phyloP scores from a whole-genome alignment of 2,888 invertebrate genomes.

The Acanthosoma haemorrhoidale region DNA sequence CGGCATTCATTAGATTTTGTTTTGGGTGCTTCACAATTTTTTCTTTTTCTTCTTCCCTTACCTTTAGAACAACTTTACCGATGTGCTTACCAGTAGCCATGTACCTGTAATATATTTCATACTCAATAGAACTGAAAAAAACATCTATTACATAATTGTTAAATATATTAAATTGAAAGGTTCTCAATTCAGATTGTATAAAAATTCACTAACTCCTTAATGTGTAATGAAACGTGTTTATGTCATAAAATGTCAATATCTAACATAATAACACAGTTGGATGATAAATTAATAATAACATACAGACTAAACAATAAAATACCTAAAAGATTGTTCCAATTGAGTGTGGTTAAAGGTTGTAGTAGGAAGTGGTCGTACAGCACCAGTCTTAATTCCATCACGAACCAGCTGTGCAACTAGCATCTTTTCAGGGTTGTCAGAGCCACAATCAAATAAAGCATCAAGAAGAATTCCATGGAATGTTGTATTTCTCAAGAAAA shows the following conservation, averaged over 20 bases:
- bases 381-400: constrained; percentile 81
- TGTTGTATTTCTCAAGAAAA: constrained; percentile 92
- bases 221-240: too few species aligned
- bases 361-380: constrained; percentile 78
- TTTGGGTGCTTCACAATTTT: constrained; percentile 46
- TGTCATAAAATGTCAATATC: too few species aligned
- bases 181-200: neutral
- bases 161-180: too few species aligned
- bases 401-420: constrained; percentile 69
- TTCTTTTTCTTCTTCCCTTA: constrained; percentile 70
- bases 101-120: constrained; percentile 47
- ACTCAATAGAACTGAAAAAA: neutral
- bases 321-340: constrained; percentile 85
- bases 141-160: neutral
- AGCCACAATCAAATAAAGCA: constrained; percentile 60
- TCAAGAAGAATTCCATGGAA: constrained; percentile 96
- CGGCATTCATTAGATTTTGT: constrained; percentile 62
- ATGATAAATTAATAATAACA: too few species aligned
- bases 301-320: constrained; percentile 9
- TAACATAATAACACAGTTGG: too few species aligned
- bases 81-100: constrained; percentile 99
- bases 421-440: constrained; percentile 60
- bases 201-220: too few species aligned
- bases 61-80: constrained; percentile 88
- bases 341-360: constrained; percentile 79